Conservation (phyloP, 2,113 vertebrate genomes). For the Meriones unguiculatus region DNA sequence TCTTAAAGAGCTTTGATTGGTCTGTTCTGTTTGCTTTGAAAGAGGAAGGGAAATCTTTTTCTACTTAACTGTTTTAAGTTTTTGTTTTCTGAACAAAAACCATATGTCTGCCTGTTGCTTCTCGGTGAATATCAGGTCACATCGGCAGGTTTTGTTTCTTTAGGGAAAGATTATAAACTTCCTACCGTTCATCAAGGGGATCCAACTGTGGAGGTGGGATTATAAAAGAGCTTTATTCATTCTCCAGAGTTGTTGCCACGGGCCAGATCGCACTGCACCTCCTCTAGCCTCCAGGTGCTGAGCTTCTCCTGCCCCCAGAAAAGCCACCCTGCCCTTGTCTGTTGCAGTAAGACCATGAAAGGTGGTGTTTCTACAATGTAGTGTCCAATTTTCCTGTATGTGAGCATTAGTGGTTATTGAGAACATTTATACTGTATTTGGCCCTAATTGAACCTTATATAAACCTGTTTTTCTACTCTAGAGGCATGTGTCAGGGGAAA, state of each 20-base stretch:
- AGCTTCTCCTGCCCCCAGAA: background rate
- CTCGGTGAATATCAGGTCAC: background rate
- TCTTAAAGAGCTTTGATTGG: background rate
- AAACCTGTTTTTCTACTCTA: constrained; percentile 67
- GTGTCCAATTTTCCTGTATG: too few species aligned
- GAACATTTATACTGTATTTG: constrained; percentile 58
- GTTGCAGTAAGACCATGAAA: background rate
- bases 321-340: background rate
- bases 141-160: constrained; percentile 14
- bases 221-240: constrained; percentile 56
- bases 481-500: background rate
- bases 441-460: constrained; percentile 59
- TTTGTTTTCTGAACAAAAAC: constrained; percentile 43
- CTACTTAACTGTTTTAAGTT: background rate
- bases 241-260: constrained; percentile 54
- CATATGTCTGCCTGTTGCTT: constrained; percentile 33
- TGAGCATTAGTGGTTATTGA: constrained; percentile 16
- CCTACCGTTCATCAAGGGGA: background rate
- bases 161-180: background rate
- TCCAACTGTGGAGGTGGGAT: constrained; percentile 23
- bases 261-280: background rate
- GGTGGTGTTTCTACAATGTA: background rate
- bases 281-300: background rate
- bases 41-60: background rate
- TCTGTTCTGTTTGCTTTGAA: background rate